Conservation (phyloP, 2,888 invertebrate species). For the Lochmaea capreae region DNA sequence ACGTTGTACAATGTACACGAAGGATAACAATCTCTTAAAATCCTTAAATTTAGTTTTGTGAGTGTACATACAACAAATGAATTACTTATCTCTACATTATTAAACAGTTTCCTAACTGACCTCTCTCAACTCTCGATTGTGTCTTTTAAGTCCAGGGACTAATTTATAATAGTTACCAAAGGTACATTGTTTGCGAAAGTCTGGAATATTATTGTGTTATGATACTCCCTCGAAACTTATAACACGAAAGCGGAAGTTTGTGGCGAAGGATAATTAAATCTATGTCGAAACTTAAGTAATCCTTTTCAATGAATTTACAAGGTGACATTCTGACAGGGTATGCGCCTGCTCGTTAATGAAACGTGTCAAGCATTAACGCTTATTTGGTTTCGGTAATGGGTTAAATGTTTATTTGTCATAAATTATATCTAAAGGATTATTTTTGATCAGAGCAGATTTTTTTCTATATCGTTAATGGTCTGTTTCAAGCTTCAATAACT, state of each 20-base stretch:
- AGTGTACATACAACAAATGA: neutral
- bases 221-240: constrained; percentile 25
- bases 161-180: constrained; percentile 28
- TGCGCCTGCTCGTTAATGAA: constrained; percentile 15
- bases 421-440: neutral
- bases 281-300: constrained; percentile 33
- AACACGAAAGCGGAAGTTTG: constrained; percentile 28
- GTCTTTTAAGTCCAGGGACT: constrained; percentile 23
- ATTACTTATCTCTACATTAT: neutral
- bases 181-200: constrained; percentile 24
- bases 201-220: constrained; percentile 30
- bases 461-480: no score
- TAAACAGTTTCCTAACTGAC: constrained; percentile 11
- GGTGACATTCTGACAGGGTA: constrained; percentile 20
- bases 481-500: no score
- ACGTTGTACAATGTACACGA: neutral
- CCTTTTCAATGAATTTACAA: constrained; percentile 31
- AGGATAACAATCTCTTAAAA: neutral
- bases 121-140: constrained; percentile 10
- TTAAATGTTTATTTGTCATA: neutral
- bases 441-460: no score
- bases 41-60: neutral
- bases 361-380: constrained; percentile 17
- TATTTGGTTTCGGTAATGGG: constrained; percentile 1
- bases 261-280: constrained; percentile 26